Evolutionary conservation across 2,888 invertebrate species (phyloP), one percentile per base, ranked within the genome.

Genomic region (Neoscelio sp.): DNA sequence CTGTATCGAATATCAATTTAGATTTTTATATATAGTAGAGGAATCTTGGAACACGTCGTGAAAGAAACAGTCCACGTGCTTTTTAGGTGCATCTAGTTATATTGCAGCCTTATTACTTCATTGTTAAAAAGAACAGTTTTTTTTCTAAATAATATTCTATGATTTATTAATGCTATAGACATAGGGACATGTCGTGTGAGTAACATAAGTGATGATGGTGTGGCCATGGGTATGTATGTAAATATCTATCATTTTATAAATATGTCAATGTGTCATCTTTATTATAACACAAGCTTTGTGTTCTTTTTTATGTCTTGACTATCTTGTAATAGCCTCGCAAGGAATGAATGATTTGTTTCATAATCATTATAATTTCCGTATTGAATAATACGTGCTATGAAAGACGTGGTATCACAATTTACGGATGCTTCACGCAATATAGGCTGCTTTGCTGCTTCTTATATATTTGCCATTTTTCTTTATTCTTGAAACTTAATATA

Each of bases 181-280:
- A 76, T 76, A 79, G 44, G 78, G 71, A 76, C 56, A 58, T 84
- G 82, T 84, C 82, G 82, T 88, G 89, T 90, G 85, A 90, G 88
- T 89, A 89, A 90, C 87, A 89, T 85, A 86, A 88, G 88, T 90
- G 90, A 90, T 89, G 89, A 90, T 89, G 89, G 89, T 89, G 90
- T 90, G 90, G 90, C 90, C 89, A 90, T 90, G 90, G 90, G 88
- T 90, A 89, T 87, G 88, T 89, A 89, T 88, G 86, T 84, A 84
- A 86, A 82, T 79, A 80, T 80, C 60, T 68, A 70, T 68, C 74
- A 64, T 33, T 46, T 23, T 75, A 60, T 20, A 60, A 56, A 13
- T 40, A 48, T 40, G 13, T 65, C 44, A 60, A 50, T 71, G 74
- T 71, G 60, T 64, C 67, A 60, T 76, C 52, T 58, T 68, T 71